Conservation (phyloP, 2,113 vertebrate genomes). For the Nibea albiflora region DNA sequence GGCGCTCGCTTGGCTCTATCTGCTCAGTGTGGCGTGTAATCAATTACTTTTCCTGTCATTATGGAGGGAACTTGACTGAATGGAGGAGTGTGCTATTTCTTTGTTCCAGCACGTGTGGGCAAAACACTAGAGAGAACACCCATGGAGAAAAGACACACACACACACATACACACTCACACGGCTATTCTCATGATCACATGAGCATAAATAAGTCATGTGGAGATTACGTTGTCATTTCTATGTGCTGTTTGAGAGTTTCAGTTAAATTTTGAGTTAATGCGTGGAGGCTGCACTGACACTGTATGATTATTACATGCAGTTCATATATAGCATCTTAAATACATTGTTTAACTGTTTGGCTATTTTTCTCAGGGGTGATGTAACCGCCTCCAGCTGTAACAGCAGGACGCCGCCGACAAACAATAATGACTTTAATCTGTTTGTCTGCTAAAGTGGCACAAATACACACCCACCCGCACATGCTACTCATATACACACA, state of each 20-base stretch:
- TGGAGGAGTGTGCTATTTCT: constrained; percentile 51
- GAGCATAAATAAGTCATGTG: neutral
- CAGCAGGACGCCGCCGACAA: constrained; percentile 61
- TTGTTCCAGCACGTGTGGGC: constrained; percentile 68
- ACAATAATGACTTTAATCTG: constrained; percentile 71
- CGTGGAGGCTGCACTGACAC: neutral
- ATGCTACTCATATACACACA: constrained; percentile 15
- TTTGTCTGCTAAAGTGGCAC: constrained; percentile 58
- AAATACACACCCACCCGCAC: constrained; percentile 27
- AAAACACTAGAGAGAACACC: constrained; percentile 51
- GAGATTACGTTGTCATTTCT: constrained; percentile 13
- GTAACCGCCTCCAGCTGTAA: constrained; percentile 49
- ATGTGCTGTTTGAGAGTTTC: neutral
- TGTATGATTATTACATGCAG: neutral
- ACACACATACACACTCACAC: constrained; percentile 9
- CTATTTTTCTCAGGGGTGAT: constrained; percentile 39
- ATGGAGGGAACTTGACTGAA: constrained; percentile 40
- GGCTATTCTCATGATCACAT: constrained; percentile 16
- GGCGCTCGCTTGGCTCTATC: constrained; percentile 47
- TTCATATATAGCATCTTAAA: neutral
- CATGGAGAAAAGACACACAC: constrained; percentile 41
- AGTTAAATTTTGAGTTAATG: constrained; percentile 15
- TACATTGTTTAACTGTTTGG: neutral
- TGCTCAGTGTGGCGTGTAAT: constrained; percentile 78
- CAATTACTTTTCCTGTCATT: constrained; percentile 80